Evolutionary conservation across 2,888 invertebrate species (phyloP), one percentile per base, ranked within the genome.

Genomic region (Cotesia congregata): DNA sequence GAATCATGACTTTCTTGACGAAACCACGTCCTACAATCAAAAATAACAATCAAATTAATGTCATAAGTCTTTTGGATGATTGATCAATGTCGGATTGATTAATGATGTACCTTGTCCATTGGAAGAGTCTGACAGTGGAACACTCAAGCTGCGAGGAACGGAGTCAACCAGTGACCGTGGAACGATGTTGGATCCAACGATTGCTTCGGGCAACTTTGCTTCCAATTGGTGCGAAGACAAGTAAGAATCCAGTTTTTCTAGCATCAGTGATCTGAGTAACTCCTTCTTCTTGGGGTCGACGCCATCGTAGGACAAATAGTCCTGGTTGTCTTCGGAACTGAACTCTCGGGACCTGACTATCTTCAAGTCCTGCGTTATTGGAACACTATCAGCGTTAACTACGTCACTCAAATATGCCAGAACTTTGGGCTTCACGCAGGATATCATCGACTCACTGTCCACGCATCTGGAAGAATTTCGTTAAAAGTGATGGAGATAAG

Each of bases 1-100:
- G 96, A 83, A 96, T 92, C 86, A 96, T 91, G 72, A 96, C 94
- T 90, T 95, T 96, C 91, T 95, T 95, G 80, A 96, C 93, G 90
- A 96, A 93, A 85, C 94, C 94, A 82, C 95, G 94, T 86, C 95
- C 96, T 95, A 90, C 91, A 91, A 85, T 15, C 7, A 68, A 67
- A 30, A 9, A 5, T 0, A 62, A 12, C 40, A 62, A 67, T 64
- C 30, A 75, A 38, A 72, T n/a, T 30, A 6, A 60, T 30, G 30
- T 30, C 4, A 30, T 38, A 38, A 61, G 7, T 38, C 61, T 6
- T 20, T 12, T 15, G n/a, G 2, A 17, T 12, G 60, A 62, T 72
- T 38, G 0, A 39, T 40, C 5, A 40, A 9, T 6, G 64, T 64
- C n/a, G 2, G 12, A 15, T 59, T 17, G 38, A 30, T 7, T 1